These are phyloP conservation scores for Micrastur ruficollis DNA, from an alignment of 2,797 vertebrate genomes.

Conservation along the genomic window DNA sequence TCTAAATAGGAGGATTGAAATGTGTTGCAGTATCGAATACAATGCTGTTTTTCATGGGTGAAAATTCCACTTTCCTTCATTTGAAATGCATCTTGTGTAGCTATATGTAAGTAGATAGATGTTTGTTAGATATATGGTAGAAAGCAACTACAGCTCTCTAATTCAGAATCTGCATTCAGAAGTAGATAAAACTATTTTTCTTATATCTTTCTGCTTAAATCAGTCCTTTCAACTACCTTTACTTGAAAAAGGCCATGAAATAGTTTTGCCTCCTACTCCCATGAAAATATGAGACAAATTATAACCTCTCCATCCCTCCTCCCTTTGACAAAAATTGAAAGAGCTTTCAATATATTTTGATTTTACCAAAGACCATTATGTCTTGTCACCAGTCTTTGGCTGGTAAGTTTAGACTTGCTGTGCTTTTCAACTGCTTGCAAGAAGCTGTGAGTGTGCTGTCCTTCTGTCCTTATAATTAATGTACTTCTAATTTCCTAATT, in stretches of 20 bases:
- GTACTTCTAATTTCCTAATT: background rate
- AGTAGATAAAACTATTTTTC: background rate
- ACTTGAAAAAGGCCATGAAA: constrained; percentile 1
- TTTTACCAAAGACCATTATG: background rate
- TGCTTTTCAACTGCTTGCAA: background rate
- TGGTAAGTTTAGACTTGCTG: background rate
- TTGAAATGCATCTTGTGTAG: background rate
- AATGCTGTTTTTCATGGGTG: background rate
- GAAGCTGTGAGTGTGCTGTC: background rate
- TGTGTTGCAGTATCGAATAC: background rate
- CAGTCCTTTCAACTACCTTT: background rate
- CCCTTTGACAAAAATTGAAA: background rate
- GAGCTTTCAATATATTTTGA: background rate
- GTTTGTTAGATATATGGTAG: background rate
- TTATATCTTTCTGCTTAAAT: background rate
- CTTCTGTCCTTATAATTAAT: background rate
- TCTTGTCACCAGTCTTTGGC: background rate
- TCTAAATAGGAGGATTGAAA: background rate
- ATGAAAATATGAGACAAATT: constrained; percentile 11
- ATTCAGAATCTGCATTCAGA: background rate
- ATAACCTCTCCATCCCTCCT: background rate
- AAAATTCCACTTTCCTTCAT: background rate
- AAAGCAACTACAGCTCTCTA: background rate
- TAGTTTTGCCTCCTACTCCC: background rate
- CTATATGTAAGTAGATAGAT: background rate